Evolutionary conservation across 2,888 invertebrate genomes (phyloP), one percentile per base, ranked within the genome.

Genomic region (Embidobia sp.): DNA sequence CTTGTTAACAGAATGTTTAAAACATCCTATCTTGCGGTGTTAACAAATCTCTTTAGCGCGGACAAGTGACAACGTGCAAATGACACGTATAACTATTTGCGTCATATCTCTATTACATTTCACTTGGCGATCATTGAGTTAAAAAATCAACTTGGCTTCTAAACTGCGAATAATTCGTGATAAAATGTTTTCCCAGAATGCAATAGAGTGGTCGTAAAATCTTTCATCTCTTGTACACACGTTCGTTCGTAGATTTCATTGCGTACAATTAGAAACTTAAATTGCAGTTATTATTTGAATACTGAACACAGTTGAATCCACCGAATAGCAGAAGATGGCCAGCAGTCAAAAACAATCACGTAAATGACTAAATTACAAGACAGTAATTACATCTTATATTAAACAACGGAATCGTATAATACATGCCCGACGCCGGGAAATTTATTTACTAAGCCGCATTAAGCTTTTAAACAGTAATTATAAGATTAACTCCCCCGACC

Each of bases 21-120:
- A 59, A 59, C 40, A 44, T 29, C 2, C 18, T 8, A 4, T 8
- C 13, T 26, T 33, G 15, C 46, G n/a, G 49, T 42, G 51, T 51
- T 64, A 64, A 63, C 63, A 48, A 63, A 63, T 31, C 27, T 63
- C 35, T 27, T 63, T 63, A 63, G 49, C 63, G 13, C 63, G 5
- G 3, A 27, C 31, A n/a, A 37, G 48, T 29, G 26, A 29, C 27
- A 61, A 48, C 22, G 37, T 63, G 63, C 18, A 46, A 63, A 63
- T 49, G 7, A 27, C 6, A 29, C 13, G 18, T 5, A 35, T 37
- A 35, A 49, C 35, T 37, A 27, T 35, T 37, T 37, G 35, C 48
- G 61, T 37, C 37, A 33, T 22, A 63, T 29, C 42, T 53, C 7
- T 27, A 16, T 59, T 59, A 26, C 13, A 46, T 46, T 46, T 46